These are phyloP conservation scores for Meteorus cinctellus DNA, from an alignment of 2,888 invertebrate species.

Conservation along the genomic window DNA sequence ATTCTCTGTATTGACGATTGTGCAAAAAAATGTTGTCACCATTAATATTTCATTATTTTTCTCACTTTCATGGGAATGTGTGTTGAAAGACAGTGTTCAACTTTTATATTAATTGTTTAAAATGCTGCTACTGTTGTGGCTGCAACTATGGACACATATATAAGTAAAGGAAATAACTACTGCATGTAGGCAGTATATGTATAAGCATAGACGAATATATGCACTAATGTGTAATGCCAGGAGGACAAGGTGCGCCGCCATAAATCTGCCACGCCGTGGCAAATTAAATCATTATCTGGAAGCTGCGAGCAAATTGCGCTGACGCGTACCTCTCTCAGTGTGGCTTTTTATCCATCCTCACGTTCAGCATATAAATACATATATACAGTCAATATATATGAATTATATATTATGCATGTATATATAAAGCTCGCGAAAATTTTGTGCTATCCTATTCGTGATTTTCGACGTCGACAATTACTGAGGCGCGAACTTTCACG, in stretches of 20 bases:
- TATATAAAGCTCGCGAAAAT: slow-evolving; percentile 5
- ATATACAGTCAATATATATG: slow-evolving; percentile 1
- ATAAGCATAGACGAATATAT: slow-evolving; percentile 29
- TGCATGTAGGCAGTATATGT: slow-evolving; percentile 32
- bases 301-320: slow-evolving; percentile 66
- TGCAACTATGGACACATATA: neutral
- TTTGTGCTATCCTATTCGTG: slow-evolving; percentile 16
- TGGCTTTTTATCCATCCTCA: slow-evolving; percentile 47
- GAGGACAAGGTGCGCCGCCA: slow-evolving; percentile 61
- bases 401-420: neutral
- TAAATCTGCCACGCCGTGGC: slow-evolving; percentile 65
- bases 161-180: slow-evolving; percentile 38
- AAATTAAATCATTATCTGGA: slow-evolving; percentile 70
- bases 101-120: neutral
- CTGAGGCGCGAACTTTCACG: slow-evolving; percentile 7
- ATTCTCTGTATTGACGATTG: too few relatives aligned
- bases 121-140: neutral
- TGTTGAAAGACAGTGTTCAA: too few relatives aligned
- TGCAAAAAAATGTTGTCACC: too few relatives aligned
- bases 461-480: slow-evolving; percentile 20
- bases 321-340: slow-evolving; percentile 56
- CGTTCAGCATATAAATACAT: slow-evolving; percentile 23
- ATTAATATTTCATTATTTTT: too few relatives aligned
- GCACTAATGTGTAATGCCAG: slow-evolving; percentile 46
- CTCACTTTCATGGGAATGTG: too few relatives aligned